These are phyloP conservation scores for Clostera curtula DNA, from an alignment of 2,888 invertebrate species.

Conservation along the genomic window DNA sequence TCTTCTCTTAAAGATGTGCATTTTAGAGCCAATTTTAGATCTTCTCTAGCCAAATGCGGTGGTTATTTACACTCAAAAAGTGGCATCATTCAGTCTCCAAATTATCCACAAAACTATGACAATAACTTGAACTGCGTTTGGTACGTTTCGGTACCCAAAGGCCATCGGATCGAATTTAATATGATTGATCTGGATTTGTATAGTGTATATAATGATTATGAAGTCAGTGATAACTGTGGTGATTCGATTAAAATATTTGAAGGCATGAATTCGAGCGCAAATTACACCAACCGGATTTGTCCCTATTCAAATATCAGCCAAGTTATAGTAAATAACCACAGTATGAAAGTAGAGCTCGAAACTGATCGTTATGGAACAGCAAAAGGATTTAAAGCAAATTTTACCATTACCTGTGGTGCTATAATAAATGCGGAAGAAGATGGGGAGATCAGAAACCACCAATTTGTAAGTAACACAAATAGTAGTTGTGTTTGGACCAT, in stretches of 20 bases:
- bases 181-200: slow-evolving; percentile 80
- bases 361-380: slow-evolving; percentile 72
- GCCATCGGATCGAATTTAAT: slow-evolving; percentile 81
- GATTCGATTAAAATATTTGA: slow-evolving; percentile 20
- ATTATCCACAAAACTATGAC: too few species aligned
- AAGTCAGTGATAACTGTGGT: slow-evolving; percentile 5
- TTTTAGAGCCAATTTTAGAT: slow-evolving; percentile 72
- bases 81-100: slow-evolving; percentile 84
- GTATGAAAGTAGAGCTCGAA: slow-evolving; percentile 79
- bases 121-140: slow-evolving; percentile 84
- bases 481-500: slow-evolving; percentile 85
- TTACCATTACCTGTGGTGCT: slow-evolving; percentile 86
- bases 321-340: slow-evolving; percentile 76
- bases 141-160: slow-evolving; percentile 78
- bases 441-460: slow-evolving; percentile 67
- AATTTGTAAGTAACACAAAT: slow-evolving; percentile 35
- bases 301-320: slow-evolving; percentile 39
- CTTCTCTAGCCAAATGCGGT: slow-evolving; percentile 79
- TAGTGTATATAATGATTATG: slow-evolving; percentile 21
- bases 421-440: slow-evolving; percentile 68
- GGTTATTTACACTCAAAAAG: slow-evolving; percentile 76
- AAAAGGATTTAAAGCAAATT: slow-evolving; percentile 91
- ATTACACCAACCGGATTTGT: slow-evolving; percentile 68
- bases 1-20: slow-evolving; percentile 77
- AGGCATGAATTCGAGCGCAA: slow-evolving; percentile 20